Percentiles rank a stretch among this genome's conserved stretches.
These are phyloP conservation scores for Luehdorfia chinensis DNA, from an alignment of 1,140 invertebrate species.

Conservation along the genomic window DNA sequence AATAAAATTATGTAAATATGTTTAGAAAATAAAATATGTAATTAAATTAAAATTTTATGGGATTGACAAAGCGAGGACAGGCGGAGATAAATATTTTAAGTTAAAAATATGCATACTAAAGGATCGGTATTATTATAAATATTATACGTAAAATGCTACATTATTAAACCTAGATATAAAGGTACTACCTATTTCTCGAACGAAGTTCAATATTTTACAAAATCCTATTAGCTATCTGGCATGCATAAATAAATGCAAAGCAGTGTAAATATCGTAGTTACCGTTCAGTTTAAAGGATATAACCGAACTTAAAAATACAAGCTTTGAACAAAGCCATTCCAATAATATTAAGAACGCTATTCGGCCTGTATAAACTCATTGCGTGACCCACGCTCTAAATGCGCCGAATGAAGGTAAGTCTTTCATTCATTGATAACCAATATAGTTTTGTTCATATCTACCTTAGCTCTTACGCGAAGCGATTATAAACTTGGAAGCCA, in stretches of 20 bases:
- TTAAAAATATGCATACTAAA: background rate
- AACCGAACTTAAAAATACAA: constrained; percentile 58
- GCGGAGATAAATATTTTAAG: constrained; percentile 26
- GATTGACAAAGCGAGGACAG: constrained; percentile 22
- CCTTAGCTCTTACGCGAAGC: constrained; percentile 65
- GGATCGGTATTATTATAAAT: too few relatives aligned
- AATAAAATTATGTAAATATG: too few relatives aligned
- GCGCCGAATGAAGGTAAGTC: constrained; percentile 55
- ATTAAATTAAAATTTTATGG: too few relatives aligned
- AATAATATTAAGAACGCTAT: constrained; percentile 49
- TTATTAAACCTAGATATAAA: constrained; percentile 18
- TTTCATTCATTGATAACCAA: constrained; percentile 37
- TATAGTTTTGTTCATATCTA: constrained; percentile 38
- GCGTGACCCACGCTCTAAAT: constrained; percentile 58
- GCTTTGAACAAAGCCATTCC: constrained; percentile 70
- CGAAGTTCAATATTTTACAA: constrained; percentile 45
- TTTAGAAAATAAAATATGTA: too few relatives aligned
- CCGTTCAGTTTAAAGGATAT: constrained; percentile 38
- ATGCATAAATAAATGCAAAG: constrained; percentile 74
- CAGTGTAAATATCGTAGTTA: constrained; percentile 55
- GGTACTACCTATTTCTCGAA: constrained; percentile 16
- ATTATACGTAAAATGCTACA: constrained; percentile 10
- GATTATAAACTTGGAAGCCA: constrained; percentile 56
- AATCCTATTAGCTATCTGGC: constrained; percentile 59
- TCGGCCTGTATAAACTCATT: constrained; percentile 41